Conservation (phyloP, 2,113 vertebrate species). For the Syngnathoides biaculeatus region DNA sequence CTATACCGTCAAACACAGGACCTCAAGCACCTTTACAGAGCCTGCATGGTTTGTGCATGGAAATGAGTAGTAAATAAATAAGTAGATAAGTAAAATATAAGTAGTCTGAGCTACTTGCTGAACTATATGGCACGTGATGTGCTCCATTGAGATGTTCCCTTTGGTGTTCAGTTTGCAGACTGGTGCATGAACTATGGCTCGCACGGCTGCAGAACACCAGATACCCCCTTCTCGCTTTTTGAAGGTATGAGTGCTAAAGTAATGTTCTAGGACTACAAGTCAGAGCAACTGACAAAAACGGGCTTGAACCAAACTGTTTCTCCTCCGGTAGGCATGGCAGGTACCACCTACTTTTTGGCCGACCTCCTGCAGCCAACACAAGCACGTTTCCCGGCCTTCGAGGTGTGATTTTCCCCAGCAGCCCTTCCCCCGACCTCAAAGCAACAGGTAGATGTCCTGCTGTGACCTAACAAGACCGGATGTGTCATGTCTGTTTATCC, state of each 20-base stretch:
- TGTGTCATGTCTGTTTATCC: conserved; percentile 8
- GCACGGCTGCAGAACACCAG: conserved; percentile 91
- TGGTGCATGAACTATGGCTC: conserved; percentile 96
- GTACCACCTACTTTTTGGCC: conserved; percentile 93
- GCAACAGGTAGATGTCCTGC: conserved; percentile 8
- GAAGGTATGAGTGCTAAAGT: conserved; percentile 80
- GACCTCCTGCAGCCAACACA: conserved; percentile 86
- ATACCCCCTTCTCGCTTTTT: conserved; percentile 94
- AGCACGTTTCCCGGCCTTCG: conserved; percentile 89
- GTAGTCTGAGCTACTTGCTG: not conserved
- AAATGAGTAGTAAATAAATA: no score
- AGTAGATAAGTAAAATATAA: no score
- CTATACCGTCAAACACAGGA: conserved; percentile 86
- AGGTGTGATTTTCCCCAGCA: conserved; percentile 71
- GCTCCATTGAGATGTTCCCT: not conserved
- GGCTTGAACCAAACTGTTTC: not conserved
- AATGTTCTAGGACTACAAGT: not conserved
- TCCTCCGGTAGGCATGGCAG: conserved; percentile 84
- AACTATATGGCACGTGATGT: not conserved
- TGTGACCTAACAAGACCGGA: not conserved
- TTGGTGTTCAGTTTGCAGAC: conserved; percentile 84
- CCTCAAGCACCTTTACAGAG: conserved; percentile 86
- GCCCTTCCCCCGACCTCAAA: not conserved
- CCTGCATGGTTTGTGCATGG: conserved; percentile 84
- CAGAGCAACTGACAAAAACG: not conserved